Base-by-base conservation (phyloP, 2,113 vertebrate species). In the Dolichotis patagonum region DNA sequence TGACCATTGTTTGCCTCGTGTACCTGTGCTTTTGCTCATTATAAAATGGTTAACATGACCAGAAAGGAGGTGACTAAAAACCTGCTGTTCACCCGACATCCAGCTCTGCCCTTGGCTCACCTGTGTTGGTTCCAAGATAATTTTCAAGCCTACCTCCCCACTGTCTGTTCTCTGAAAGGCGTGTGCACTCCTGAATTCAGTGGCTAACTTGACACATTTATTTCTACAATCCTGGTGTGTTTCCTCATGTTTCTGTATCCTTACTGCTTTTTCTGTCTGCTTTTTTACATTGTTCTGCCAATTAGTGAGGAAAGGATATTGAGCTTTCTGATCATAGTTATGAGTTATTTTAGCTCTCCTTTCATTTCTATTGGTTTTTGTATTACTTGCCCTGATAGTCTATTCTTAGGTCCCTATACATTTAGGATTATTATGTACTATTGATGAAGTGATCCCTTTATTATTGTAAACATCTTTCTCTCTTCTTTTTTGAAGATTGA, bases 281-380 rank as follows among this genome's bases (percentile, higher is more conserved):
- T 41, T 80, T 32, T 81, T 86, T 67, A n/a, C 10, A 14, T 35
- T 22, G 12, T 80, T 91, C 73, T 83, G 0, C 75, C 17, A 38
- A 1, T 82, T 71, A 43, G 17, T 81, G 43, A 96, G 80, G 46
- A 67, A 83, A 85, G 3, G n/a, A n/a, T n/a, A 22, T 75, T 56
- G 41, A 88, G 41, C 35, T 56, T 19, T 81, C 38, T 88, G 28
- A 32, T 94, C 43, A 8, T 80, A 67, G 63, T 81, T 65, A n/a
- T 0, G 4, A 35, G 9, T 88, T 88, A 56, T 41, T 63, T 30
- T 81, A 10, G 63, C 80, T 60, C 43, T 78, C 35, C 52, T 73
- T 88, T 87, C 1, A 19, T 82, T 91, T 86, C 89, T 85, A 0
- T 58, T 96, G 78, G 52, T 20, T 84, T 93, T 95, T 87, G 49